Percentiles rank a stretch among this genome's conserved stretches.
These are phyloP conservation scores for Hypanus sabinus DNA, from an alignment of 2,113 vertebrate genomes.

Conservation along the genomic window DNA sequence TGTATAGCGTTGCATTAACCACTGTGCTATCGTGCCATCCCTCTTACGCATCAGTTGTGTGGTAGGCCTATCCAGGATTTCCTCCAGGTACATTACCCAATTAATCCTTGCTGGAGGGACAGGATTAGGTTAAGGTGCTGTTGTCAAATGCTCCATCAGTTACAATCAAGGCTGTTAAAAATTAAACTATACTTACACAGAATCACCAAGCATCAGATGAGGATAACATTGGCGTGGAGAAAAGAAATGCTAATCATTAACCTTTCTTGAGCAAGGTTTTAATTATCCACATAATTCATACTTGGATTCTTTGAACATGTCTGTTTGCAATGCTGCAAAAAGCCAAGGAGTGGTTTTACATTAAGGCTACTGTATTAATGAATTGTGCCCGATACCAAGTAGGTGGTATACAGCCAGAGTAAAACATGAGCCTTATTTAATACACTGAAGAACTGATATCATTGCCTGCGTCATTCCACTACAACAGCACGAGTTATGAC, in stretches of 20 bases:
- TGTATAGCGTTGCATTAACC: too few relatives aligned
- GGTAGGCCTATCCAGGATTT: not conserved
- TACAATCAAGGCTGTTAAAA: constrained; percentile 11
- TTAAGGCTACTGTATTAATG: not conserved
- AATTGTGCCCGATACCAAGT: not conserved
- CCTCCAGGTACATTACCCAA: not conserved
- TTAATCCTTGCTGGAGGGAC: not conserved
- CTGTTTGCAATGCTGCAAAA: not conserved
- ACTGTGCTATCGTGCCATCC: too few relatives aligned
- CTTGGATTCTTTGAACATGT: not conserved
- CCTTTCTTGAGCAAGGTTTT: not conserved
- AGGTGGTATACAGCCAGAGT: not conserved
- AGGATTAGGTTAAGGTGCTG: not conserved
- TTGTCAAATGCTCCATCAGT: not conserved
- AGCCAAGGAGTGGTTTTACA: not conserved
- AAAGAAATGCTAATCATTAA: constrained; percentile 6
- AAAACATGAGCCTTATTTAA: not conserved
- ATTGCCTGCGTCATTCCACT: not conserved
- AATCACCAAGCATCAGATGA: not conserved
- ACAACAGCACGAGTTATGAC: too few relatives aligned
- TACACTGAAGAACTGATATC: not conserved
- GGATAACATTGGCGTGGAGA: constrained; percentile 14
- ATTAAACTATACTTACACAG: not conserved
- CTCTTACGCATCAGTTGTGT: not conserved
- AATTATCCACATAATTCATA: not conserved